Evolutionary conservation across 2,113 vertebrate genomes (phyloP).

Genomic region (Suncus etruscus): DNA sequence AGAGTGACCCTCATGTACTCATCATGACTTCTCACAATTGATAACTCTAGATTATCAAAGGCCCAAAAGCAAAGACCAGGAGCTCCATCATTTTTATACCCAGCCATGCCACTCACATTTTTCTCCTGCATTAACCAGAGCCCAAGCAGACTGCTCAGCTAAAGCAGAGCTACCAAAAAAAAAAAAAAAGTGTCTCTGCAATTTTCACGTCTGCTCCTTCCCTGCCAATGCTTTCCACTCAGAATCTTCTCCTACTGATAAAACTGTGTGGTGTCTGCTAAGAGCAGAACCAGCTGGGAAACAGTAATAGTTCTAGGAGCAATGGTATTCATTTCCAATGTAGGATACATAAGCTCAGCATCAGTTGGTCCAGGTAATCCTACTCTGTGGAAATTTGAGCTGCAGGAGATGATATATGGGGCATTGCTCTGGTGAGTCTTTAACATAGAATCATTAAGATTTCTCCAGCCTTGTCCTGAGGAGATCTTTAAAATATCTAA

Average conservation of each 20-base stretch:
- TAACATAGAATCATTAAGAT: not conserved
- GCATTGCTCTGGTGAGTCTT: not conserved
- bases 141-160: not conserved
- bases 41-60: not conserved
- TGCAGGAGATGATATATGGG: not conserved
- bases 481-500: constrained; percentile 21
- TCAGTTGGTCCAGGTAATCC: not conserved
- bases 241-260: not conserved
- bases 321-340: not conserved
- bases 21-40: not conserved
- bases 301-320: not conserved
- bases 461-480: not conserved
- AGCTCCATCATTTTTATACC: not conserved
- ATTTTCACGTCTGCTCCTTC: not conserved
- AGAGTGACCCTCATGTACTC: not conserved
- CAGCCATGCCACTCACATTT: not conserved
- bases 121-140: not conserved
- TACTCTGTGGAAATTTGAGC: not conserved
- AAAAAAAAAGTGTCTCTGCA: not conserved
- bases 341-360: not conserved
- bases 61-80: not conserved
- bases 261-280: not conserved
- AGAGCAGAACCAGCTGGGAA: not conserved
- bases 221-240: not conserved
- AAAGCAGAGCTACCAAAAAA: accelerated